Conservation (phyloP, 2,113 vertebrate genomes). For the Chiloscyllium plagiosum region DNA sequence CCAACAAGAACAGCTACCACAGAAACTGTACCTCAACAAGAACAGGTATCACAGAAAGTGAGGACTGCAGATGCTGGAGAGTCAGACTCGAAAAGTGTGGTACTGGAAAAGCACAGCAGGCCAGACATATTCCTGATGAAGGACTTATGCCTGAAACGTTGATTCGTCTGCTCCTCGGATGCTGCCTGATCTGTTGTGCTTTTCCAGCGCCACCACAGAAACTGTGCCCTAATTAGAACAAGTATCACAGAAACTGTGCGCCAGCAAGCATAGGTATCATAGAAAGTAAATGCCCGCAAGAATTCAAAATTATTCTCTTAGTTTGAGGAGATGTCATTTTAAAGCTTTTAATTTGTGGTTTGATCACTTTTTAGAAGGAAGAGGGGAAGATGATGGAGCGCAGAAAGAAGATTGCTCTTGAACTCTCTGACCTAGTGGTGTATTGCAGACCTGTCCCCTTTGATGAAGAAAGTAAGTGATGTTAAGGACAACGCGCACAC, state of each 20-base stretch:
- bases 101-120: no score
- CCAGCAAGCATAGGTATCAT: background rate
- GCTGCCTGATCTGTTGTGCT: no score
- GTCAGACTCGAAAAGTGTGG: no score
- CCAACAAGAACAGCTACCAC: background rate
- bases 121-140: no score
- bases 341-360: background rate
- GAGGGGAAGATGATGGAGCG: constrained; percentile 99
- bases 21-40: background rate
- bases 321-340: background rate
- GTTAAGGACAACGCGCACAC: background rate
- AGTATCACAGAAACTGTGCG: background rate
- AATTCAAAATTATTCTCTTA: background rate
- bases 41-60: background rate
- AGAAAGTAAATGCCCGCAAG: background rate
- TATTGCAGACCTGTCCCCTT: constrained; percentile 96
- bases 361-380: constrained; percentile 63
- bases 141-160: no score
- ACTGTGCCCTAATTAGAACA: background rate
- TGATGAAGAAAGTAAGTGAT: constrained; percentile 89
- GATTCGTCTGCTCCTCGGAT: no score
- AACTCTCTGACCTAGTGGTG: constrained; percentile 91
- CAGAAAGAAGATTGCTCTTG: constrained; percentile 94
- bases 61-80: no score
- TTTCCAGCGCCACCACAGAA: background rate